phyloP scores from a whole-genome alignment of 2,113 vertebrate genomes.

The Ictidomys tridecemlineatus region DNA sequence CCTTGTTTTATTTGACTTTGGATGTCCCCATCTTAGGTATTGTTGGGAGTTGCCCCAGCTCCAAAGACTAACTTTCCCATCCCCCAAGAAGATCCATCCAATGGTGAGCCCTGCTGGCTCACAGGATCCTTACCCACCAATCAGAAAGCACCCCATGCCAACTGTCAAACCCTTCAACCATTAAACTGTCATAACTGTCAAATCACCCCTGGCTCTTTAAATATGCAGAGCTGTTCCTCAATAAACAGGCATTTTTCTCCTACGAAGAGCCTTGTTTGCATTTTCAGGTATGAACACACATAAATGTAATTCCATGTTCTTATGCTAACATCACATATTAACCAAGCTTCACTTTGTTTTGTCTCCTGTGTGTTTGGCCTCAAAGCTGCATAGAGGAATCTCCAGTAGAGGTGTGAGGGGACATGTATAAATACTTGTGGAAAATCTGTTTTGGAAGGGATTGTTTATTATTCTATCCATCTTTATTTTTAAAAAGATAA shows the following conservation, averaged over 20 bases:
- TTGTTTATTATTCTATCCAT: neutral
- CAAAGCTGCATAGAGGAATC: neutral
- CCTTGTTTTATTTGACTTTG: neutral
- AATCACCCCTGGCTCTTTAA: too few species aligned
- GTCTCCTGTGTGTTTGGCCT: neutral
- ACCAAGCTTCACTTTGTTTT: neutral
- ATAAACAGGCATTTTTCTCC: too few species aligned
- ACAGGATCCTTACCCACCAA: too few species aligned
- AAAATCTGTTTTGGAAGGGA: slow-evolving; percentile 32
- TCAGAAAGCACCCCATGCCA: too few species aligned
- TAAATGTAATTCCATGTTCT: neutral
- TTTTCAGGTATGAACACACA: neutral
- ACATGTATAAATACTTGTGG: neutral
- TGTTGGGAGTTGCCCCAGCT: too few species aligned
- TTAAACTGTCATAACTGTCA: too few species aligned
- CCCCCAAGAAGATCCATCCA: too few species aligned
- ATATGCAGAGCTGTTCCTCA: too few species aligned
- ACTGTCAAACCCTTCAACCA: too few species aligned
- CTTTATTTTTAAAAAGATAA: neutral
- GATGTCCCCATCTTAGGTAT: neutral
- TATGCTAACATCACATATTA: neutral
- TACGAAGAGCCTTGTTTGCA: too few species aligned
- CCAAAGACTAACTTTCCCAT: too few species aligned
- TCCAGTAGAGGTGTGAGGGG: neutral
- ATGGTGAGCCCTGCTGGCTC: too few species aligned